Percentiles rank a stretch among this genome's conserved stretches.
These are phyloP conservation scores for Eulemur rufifrons DNA, from an alignment of 2,113 vertebrate species.

Conservation along the genomic window DNA sequence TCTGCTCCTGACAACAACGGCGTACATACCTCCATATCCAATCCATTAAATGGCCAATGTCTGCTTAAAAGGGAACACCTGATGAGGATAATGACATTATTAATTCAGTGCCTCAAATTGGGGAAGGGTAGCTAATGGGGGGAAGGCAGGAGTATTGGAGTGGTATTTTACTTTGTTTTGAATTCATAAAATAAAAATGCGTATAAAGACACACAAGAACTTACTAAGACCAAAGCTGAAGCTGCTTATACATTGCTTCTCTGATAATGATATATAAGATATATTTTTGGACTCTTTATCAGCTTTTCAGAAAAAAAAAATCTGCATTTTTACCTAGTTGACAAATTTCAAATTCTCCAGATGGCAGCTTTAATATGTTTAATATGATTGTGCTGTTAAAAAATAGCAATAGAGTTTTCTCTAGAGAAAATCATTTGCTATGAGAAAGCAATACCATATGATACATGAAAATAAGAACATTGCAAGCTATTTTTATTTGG, in stretches of 20 bases:
- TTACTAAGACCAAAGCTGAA: conserved; percentile 17
- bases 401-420: conserved; percentile 69
- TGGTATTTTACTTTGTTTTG: background rate
- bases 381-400: conserved; percentile 63
- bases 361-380: conserved; percentile 73
- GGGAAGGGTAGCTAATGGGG: background rate
- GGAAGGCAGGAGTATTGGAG: background rate
- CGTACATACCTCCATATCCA: accelerated
- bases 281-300: conserved; percentile 27
- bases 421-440: conserved; percentile 54
- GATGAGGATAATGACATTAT: background rate
- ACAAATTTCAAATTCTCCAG: conserved; percentile 63
- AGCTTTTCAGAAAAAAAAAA: conserved; percentile 14
- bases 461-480: conserved; percentile 55
- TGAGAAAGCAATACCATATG: conserved; percentile 45
- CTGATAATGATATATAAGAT: conserved; percentile 2
- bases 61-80: background rate
- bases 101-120: background rate
- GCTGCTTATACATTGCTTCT: background rate
- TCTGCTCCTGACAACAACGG: background rate
- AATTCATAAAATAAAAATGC: conserved; percentile 20
- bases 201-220: background rate
- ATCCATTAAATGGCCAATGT: background rate
- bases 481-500: conserved; percentile 58
- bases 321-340: conserved; percentile 61